Evolutionary conservation across 2,113 vertebrate genomes (phyloP).

Genomic region (Leucoraja erinaceus): DNA sequence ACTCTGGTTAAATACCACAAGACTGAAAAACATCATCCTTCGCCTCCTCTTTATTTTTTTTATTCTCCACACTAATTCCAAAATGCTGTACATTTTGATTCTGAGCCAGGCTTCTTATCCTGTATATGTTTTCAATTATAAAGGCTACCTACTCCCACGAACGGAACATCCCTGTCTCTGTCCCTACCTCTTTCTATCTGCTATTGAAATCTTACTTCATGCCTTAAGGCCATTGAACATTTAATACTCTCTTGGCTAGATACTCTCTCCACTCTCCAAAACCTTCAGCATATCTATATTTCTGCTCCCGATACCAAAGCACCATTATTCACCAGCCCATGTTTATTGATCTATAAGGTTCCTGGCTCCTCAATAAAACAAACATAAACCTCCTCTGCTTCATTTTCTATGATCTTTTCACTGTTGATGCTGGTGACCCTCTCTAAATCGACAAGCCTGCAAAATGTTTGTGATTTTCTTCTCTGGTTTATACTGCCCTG

Average conservation of each 20-base stretch:
- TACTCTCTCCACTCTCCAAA: not conserved
- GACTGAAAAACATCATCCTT: not conserved
- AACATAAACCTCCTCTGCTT: not conserved
- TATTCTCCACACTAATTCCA: not conserved
- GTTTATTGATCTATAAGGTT: not conserved
- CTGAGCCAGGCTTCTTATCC: not conserved
- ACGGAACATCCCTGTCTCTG: not conserved
- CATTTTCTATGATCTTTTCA: not conserved
- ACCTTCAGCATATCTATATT: not conserved
- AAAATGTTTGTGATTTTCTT: not conserved
- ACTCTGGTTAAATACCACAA: no score
- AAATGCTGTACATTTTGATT: not conserved
- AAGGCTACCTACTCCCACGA: not conserved
- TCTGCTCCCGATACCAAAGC: not conserved
- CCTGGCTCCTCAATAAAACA: not conserved
- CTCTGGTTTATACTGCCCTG: not conserved
- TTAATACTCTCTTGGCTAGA: not conserved
- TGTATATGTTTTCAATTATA: not conserved
- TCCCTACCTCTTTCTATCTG: not conserved
- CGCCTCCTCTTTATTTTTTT: not conserved
- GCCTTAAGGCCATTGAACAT: not conserved
- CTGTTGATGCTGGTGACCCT: not conserved
- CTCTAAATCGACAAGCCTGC: not conserved
- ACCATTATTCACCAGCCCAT: not conserved
- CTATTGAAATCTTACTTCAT: not conserved